phyloP scores from a whole-genome alignment of 1,140 invertebrate species.

The Anadara kagoshimensis region DNA sequence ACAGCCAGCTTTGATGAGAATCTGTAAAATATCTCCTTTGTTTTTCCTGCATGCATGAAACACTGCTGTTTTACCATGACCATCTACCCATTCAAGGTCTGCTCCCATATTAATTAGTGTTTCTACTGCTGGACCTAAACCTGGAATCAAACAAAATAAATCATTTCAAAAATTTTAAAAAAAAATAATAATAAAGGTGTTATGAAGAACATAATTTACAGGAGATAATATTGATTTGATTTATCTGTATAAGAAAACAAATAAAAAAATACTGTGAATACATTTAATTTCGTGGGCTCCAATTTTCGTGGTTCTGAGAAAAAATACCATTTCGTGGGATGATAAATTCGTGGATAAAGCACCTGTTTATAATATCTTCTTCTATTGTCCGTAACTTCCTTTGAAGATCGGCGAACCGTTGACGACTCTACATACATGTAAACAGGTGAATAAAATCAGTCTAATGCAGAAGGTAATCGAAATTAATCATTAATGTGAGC shows the following conservation, averaged over 20 bases:
- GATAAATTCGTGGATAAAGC: too few species aligned
- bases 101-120: slow-evolving; percentile 37
- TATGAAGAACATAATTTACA: not conserved
- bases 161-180: not conserved
- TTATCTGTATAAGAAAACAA: not conserved
- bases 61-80: slow-evolving; percentile 39
- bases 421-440: too few species aligned
- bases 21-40: slow-evolving; percentile 30
- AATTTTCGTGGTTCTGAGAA: too few species aligned
- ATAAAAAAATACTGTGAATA: too few species aligned
- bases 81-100: slow-evolving; percentile 39
- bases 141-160: slow-evolving; percentile 9
- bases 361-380: too few species aligned
- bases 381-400: too few species aligned
- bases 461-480: too few species aligned
- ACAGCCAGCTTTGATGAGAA: slow-evolving; percentile 41
- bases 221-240: not conserved
- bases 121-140: slow-evolving; percentile 28
- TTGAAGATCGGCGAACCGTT: too few species aligned
- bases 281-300: too few species aligned
- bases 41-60: slow-evolving; percentile 42
- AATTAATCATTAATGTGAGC: too few species aligned
- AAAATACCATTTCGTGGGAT: too few species aligned
- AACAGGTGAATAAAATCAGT: too few species aligned
- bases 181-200: not conserved